Evolutionary conservation across 2,888 invertebrate genomes (phyloP).

Genomic region (Diadegma fenestrale): DNA sequence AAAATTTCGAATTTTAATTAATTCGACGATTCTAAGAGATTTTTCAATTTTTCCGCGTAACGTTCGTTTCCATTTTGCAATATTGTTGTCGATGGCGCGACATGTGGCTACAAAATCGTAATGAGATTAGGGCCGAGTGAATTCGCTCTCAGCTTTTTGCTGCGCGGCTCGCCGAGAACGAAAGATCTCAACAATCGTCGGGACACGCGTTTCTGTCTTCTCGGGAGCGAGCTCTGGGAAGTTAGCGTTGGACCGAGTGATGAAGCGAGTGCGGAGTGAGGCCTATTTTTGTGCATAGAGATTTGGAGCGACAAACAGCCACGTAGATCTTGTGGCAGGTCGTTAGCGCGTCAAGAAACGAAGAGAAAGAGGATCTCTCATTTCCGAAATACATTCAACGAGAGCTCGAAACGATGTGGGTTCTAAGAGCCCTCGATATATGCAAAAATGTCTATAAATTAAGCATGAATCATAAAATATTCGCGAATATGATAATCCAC

Average conservation of each 20-base stretch:
- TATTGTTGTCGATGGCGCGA: background rate
- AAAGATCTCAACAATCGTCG: conserved; percentile 54
- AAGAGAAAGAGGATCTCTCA: conserved; percentile 36
- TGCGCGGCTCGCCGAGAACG: conserved; percentile 61
- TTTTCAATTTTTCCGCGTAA: background rate
- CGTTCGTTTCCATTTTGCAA: background rate
- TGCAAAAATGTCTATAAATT: conserved; percentile 28
- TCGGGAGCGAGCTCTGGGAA: conserved; percentile 7
- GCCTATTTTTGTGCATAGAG: conserved; percentile 80
- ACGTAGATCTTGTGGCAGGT: conserved; percentile 80
- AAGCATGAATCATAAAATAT: conserved; percentile 28
- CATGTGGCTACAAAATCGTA: conserved; percentile 74
- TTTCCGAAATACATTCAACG: conserved; percentile 66
- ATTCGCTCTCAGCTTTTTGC: conserved; percentile 26
- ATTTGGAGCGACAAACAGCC: conserved; percentile 78
- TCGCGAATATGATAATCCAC: background rate
- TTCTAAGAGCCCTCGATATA: conserved; percentile 55
- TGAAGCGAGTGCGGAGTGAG: conserved; percentile 82
- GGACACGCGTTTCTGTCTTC: background rate
- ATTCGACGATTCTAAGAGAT: background rate
- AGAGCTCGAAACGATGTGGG: conserved; percentile 49
- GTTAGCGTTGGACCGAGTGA: conserved; percentile 75
- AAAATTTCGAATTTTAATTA: background rate
- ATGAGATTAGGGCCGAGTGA: conserved; percentile 70
- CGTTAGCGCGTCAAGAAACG: conserved; percentile 77